phyloP scores from a whole-genome alignment of 2,113 vertebrate species.

The Phylloscopus whistleri region DNA sequence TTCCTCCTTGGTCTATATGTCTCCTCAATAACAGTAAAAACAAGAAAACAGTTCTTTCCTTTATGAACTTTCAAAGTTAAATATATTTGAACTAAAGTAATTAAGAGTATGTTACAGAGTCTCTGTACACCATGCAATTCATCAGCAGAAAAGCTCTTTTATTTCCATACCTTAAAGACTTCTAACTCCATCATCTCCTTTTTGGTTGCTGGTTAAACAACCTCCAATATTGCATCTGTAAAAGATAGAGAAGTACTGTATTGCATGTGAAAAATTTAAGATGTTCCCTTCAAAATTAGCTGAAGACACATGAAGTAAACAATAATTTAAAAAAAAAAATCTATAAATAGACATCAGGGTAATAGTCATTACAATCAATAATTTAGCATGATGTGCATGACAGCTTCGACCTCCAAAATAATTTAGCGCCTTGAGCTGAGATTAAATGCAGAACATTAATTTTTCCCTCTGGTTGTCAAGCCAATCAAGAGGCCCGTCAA shows the following conservation, averaged over 20 bases:
- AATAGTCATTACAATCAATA: conserved; percentile 76
- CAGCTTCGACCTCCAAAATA: conserved; percentile 77
- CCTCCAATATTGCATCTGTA: not conserved
- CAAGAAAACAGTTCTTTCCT: not conserved
- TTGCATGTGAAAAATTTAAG: not conserved
- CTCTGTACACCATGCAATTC: not conserved
- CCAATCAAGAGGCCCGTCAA: conserved; percentile 76
- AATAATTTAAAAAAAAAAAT: not conserved
- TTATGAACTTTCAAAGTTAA: not conserved
- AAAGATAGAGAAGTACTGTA: not conserved
- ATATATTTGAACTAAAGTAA: not conserved
- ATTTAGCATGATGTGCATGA: conserved; percentile 74
- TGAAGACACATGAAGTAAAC: conserved; percentile 68
- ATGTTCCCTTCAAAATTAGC: conserved; percentile 55
- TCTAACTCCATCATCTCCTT: not conserved
- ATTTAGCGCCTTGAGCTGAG: conserved; percentile 74
- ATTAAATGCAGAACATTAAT: conserved; percentile 82
- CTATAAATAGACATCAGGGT: conserved; percentile 70
- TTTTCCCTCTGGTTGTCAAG: conserved; percentile 79
- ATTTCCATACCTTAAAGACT: not conserved
- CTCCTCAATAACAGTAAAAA: not conserved
- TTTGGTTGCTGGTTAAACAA: not conserved
- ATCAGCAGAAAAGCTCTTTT: not conserved
- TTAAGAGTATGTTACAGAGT: not conserved
- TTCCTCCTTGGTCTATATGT: not conserved